Conservation (phyloP, 2,797 vertebrate species). For the Mionectes olivaceus region DNA sequence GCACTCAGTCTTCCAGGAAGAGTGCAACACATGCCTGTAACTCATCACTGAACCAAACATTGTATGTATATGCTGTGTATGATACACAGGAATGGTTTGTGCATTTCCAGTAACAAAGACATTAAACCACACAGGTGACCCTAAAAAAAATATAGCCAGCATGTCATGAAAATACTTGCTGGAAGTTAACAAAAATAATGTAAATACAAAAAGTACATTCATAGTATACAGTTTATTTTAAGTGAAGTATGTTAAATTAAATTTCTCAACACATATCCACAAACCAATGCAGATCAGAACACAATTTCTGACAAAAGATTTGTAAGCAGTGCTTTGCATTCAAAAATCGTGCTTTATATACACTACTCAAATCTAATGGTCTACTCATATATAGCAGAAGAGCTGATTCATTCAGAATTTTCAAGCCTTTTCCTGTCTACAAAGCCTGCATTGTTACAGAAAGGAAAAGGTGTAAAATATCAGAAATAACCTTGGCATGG, state of each 20-base stretch:
- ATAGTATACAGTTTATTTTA: background rate
- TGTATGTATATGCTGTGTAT: background rate
- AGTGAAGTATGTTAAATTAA: background rate
- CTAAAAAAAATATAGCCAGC: background rate
- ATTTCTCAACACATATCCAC: slow-evolving; percentile 4
- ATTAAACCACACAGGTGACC: background rate
- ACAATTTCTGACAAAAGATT: slow-evolving; percentile 65
- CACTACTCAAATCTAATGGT: background rate
- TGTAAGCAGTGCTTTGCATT: slow-evolving; percentile 5
- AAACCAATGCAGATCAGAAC: background rate
- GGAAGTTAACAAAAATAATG: background rate
- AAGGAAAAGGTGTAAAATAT: slow-evolving; percentile 32
- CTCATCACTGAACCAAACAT: slow-evolving; percentile 28
- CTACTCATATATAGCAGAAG: background rate
- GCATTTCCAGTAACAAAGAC: background rate
- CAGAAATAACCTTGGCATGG: slow-evolving; percentile 62
- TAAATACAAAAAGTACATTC: background rate
- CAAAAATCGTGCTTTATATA: background rate
- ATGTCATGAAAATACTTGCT: background rate
- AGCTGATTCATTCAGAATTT: background rate
- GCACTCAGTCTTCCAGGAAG: background rate
- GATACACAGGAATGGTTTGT: background rate
- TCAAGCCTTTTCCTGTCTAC: slow-evolving; percentile 3
- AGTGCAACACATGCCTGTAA: slow-evolving; percentile 35
- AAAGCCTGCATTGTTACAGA: background rate